Evolutionary conservation across 2,797 vertebrate genomes (phyloP).

Genomic region (Artibeus lituratus): DNA sequence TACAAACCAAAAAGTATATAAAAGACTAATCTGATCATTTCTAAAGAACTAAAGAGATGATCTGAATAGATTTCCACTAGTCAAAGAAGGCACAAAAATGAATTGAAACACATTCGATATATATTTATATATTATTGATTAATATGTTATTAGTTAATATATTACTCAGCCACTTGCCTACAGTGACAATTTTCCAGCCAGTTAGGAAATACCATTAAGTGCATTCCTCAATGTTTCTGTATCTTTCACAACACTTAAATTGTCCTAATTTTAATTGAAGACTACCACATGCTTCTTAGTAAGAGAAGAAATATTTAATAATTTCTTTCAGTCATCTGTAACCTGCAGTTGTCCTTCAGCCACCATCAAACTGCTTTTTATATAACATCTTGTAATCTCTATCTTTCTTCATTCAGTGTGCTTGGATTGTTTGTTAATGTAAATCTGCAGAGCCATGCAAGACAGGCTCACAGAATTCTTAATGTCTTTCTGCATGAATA

Average conservation of each 20-base stretch:
- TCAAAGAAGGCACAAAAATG: neutral
- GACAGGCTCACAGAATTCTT: neutral
- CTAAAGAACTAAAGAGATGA: neutral
- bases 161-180: neutral
- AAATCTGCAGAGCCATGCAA: neutral
- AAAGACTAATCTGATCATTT: neutral
- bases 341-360: neutral
- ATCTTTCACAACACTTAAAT: neutral
- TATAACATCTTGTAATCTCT: neutral
- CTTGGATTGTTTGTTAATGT: neutral
- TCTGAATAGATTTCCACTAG: neutral
- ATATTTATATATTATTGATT: neutral
- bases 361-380: conserved; percentile 33
- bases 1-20: neutral
- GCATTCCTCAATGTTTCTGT: neutral
- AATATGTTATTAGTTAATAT: neutral
- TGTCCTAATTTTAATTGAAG: conserved; percentile 5
- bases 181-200: neutral
- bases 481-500: neutral
- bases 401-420: neutral
- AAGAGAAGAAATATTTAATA: conserved; percentile 28
- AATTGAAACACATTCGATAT: neutral
- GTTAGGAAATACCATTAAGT: neutral
- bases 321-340: neutral
- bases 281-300: neutral